Conservation (phyloP, 2,797 vertebrate species). For the Monodelphis domestica region DNA sequence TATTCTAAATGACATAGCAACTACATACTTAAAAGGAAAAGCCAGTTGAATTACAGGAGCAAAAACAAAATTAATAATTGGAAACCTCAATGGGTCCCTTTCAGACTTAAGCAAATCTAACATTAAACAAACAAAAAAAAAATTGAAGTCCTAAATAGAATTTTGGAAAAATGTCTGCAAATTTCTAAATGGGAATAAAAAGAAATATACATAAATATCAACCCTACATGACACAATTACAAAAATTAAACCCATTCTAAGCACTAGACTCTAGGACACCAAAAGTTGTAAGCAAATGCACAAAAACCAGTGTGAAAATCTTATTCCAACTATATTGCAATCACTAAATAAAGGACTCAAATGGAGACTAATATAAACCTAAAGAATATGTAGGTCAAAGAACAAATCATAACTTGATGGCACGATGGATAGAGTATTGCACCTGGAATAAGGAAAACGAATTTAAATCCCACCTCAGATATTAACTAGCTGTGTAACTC, state of each 20-base stretch:
- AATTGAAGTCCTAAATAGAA: background rate
- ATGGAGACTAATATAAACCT: background rate
- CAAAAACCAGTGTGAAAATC: background rate
- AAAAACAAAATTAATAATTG: background rate
- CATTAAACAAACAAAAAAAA: background rate
- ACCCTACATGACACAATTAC: background rate
- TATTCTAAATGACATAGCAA: background rate
- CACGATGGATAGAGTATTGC: background rate
- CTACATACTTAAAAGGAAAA: background rate
- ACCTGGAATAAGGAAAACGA: background rate
- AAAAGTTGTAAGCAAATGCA: background rate
- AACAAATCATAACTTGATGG: background rate
- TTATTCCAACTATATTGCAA: background rate
- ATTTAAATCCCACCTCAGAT: background rate
- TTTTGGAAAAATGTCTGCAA: background rate
- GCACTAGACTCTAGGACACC: background rate
- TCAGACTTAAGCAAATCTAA: background rate
- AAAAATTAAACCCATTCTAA: background rate
- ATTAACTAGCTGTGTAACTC: background rate
- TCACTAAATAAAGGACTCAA: background rate
- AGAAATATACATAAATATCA: background rate
- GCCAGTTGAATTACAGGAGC: background rate
- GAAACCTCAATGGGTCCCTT: background rate
- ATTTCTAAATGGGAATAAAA: background rate
- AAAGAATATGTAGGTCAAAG: background rate